These are phyloP conservation scores for Sapayoa aenigma DNA, from an alignment of 2,113 vertebrate species.

Conservation along the genomic window DNA sequence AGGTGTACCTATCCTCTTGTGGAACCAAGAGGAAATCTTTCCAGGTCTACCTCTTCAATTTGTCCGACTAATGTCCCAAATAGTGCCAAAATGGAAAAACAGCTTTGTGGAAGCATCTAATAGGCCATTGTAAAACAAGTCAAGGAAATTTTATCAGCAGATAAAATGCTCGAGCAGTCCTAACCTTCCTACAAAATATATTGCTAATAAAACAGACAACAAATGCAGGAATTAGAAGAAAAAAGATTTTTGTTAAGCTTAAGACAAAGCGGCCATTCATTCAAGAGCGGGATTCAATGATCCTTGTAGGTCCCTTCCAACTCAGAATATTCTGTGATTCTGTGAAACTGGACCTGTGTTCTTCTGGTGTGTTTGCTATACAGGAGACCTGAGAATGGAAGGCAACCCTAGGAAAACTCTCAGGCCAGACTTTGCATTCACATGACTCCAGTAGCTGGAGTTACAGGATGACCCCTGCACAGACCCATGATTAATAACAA, in stretches of 20 bases:
- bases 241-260: not conserved
- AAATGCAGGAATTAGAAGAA: not conserved
- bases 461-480: conserved; percentile 12
- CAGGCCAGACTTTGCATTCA: not conserved
- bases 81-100: not conserved
- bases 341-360: not conserved
- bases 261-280: not conserved
- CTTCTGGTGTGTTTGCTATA: not conserved
- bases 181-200: not conserved
- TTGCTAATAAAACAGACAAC: not conserved
- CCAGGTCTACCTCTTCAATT: not conserved
- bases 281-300: no score
- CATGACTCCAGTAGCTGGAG: conserved; percentile 21
- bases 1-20: not conserved
- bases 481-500: conserved; percentile 24
- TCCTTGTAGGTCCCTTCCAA: no score
- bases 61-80: not conserved
- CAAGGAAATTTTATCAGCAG: not conserved
- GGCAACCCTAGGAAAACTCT: not conserved
- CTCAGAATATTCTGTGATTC: no score
- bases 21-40: not conserved
- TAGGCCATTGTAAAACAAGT: not conserved
- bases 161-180: not conserved
- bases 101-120: not conserved
- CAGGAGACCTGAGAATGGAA: not conserved